Conservation (phyloP, 2,888 invertebrate genomes). For the Cylloceria caligata region DNA sequence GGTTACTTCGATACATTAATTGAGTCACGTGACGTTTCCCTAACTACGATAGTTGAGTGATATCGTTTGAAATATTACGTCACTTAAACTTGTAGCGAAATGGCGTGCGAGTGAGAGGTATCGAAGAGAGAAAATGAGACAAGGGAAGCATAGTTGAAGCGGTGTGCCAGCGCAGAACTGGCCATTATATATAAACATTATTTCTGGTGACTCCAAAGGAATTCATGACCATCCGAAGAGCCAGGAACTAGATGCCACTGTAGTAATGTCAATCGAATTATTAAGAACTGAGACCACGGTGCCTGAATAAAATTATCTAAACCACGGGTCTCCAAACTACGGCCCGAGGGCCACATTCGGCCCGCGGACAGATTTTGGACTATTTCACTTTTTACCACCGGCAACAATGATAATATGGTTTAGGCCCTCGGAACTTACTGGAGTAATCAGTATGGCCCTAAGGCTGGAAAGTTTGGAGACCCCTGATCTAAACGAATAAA, state of each 20-base stretch:
- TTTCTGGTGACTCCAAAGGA: constrained; percentile 1
- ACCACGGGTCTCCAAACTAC: background rate
- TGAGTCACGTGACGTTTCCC: background rate
- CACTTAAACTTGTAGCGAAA: constrained; percentile 20
- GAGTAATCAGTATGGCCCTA: too few relatives aligned
- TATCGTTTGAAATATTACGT: constrained; percentile 22
- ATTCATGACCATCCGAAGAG: background rate
- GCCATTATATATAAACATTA: constrained; percentile 8
- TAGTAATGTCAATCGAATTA: background rate
- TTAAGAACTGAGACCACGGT: background rate
- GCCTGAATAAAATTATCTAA: background rate
- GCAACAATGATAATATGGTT: too few relatives aligned
- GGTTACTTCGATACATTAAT: constrained; percentile 15
- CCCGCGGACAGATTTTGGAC: too few relatives aligned
- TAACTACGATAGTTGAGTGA: background rate
- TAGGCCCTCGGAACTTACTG: too few relatives aligned
- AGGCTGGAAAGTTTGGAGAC: too few relatives aligned
- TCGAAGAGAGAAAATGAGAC: background rate
- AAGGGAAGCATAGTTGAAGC: constrained; percentile 9
- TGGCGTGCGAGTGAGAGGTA: constrained; percentile 5
- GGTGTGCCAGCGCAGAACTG: background rate
- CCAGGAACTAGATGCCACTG: background rate
- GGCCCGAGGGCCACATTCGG: too few relatives aligned
- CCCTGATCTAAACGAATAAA: background rate
- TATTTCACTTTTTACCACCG: too few relatives aligned